phyloP scores from a whole-genome alignment of 2,797 vertebrate genomes.

The Peromyscus aztecus region DNA sequence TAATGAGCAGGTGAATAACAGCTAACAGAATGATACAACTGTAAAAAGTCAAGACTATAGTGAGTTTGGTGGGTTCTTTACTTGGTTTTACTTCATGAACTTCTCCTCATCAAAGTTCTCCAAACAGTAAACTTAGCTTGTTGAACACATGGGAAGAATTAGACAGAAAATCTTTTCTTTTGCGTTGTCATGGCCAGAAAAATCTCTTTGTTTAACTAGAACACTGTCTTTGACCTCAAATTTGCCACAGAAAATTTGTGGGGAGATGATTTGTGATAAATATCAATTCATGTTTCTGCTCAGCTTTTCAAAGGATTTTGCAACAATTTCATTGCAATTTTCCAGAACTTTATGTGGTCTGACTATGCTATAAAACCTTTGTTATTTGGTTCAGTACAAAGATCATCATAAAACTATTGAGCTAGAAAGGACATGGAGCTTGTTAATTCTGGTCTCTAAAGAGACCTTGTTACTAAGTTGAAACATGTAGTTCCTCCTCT shows the following conservation, averaged over 20 bases:
- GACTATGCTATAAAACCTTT: background rate
- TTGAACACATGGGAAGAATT: constrained; percentile 85
- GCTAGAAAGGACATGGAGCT: constrained; percentile 5
- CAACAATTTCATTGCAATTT: constrained; percentile 34
- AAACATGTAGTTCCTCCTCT: background rate
- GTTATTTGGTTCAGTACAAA: constrained; percentile 19
- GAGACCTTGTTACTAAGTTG: background rate
- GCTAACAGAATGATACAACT: background rate
- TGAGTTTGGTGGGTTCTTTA: constrained; percentile 57
- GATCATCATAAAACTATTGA: background rate
- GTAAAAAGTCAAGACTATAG: background rate
- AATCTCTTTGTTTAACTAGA: constrained; percentile 68
- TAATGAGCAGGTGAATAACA: constrained; percentile 15
- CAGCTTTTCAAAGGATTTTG: constrained; percentile 34
- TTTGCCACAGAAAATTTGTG: constrained; percentile 38
- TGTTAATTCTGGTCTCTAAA: background rate
- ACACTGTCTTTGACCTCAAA: constrained; percentile 56
- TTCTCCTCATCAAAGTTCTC: constrained; percentile 74
- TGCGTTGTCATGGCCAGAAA: constrained; percentile 78
- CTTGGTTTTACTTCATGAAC: constrained; percentile 75
- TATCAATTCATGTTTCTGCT: constrained; percentile 47
- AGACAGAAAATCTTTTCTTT: constrained; percentile 84
- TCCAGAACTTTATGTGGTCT: background rate
- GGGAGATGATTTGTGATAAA: background rate
- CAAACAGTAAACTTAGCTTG: constrained; percentile 79